Base-by-base conservation (phyloP, 37 sponge, comb jelly and placozoan genomes). In the Oscarella lobularis region DNA sequence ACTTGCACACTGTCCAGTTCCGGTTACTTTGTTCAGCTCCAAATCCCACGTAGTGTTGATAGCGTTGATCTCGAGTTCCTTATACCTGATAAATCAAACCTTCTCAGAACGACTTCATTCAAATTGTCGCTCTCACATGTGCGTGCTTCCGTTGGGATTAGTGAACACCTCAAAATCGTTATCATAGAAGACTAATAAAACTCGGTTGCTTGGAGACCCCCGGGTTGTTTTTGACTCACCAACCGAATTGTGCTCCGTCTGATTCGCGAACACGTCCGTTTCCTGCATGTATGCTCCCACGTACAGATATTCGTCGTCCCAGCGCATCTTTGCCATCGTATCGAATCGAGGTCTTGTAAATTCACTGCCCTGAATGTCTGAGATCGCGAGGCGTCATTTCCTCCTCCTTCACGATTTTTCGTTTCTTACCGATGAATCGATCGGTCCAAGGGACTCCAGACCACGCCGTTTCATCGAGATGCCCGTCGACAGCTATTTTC, bases 161-260 rank as follows among this genome's bases (percentile, higher is more conserved):
- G 38, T 35, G 37, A 78, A 78, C n/a, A 78, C 71, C 31, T 78
- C 78, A 72, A 78, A 78, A 32, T 78, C 78, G 71, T 78, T 78
- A 37, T 78, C 78, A 78, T 71, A 31, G 38, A 78, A 78, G 36
- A 78, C 78, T 78, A 40, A 9, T 40, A 76, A 14, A 67, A 2
- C 29, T 6, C n/a, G n/a, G n/a, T n/a, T n/a, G n/a, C n/a, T n/a
- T n/a, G n/a, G n/a, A n/a, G n/a, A n/a, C n/a, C n/a, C n/a, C n/a
- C n/a, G n/a, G n/a, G n/a, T n/a, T n/a, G n/a, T n/a, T n/a, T n/a
- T n/a, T n/a, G n/a, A n/a, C n/a, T 75, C 2, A 75, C 76, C 38
- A 34, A 75, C 41, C 38, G 76, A 75, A 73, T 78, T 66, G 38
- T 78, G 78, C 39, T 78, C 20, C 5, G 78, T 78, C 39, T 67